Base-by-base conservation (phyloP, 2,888 invertebrate genomes). In the Drosophila nr. perissopoda region DNA sequence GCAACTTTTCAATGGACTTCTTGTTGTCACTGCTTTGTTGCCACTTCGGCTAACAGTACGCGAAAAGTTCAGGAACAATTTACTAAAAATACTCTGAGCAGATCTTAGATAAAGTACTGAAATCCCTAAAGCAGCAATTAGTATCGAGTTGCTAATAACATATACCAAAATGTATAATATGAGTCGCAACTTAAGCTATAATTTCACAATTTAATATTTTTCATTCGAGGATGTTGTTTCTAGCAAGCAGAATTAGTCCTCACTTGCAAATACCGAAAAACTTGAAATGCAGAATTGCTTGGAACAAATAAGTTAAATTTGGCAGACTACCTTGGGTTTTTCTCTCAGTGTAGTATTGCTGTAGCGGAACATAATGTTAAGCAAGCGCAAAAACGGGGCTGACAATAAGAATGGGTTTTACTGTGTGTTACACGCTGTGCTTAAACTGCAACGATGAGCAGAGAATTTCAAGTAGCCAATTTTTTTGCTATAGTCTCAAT, bases 381-480 rank as follows among this genome's bases (percentile, higher is more conserved):
- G 59, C 61, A 69, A 48, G 66, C 48, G 53, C 65, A 60, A 76
- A 76, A 62, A 72, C 60, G 70, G 62, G 62, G 59, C 73, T 49
- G 45, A 59, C 68, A 78, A 87, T 13, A 27, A 38, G n/a, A 8
- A 56, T 38, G 27, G 56, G 6, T 56, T 56, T 38, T 38, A 13
- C 11, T 27, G 34, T 7, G 77, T 77, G 68, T 73, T 65, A 57
- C 67, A 40, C 64, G 62, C 58, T 61, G 57, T 60, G 66, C 64
- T 38, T 38, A 53, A 53, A 57, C 61, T 61, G 54, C 73, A 66
- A 45, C 68, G 59, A 69, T 67, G 75, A 65, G 67, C 21, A 34
- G 53, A 56, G 73, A 79, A 79, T 76, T 76, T 79, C 52, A 79
- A 79, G 80, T 70, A 77, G 76, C 16, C n/a, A 54, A 78, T 51